phyloP scores from a whole-genome alignment of 2,797 vertebrate genomes.

The Acrossocheilus fasciatus region DNA sequence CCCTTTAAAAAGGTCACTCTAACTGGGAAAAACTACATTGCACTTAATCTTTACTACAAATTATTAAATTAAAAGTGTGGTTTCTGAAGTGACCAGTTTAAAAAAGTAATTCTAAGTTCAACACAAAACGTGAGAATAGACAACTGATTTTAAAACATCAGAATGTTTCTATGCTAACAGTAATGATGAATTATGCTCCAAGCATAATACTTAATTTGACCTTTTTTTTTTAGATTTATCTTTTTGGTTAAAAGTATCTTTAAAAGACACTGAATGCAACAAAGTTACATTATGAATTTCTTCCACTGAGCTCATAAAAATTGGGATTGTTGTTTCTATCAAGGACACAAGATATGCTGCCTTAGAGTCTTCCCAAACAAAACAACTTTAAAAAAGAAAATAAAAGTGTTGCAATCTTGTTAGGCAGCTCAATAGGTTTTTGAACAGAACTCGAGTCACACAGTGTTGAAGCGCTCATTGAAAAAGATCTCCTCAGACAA shows the following conservation, averaged over 20 bases:
- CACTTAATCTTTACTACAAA: background rate
- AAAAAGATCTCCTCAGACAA: constrained; percentile 29
- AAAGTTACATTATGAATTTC: background rate
- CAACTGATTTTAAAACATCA: background rate
- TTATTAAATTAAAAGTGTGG: background rate
- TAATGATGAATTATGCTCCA: background rate
- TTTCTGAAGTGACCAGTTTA: background rate
- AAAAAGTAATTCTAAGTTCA: background rate
- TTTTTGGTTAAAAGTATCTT: background rate
- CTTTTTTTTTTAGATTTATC: background rate
- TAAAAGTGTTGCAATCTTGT: too few relatives aligned
- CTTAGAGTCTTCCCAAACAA: too few relatives aligned
- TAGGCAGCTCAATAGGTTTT: constrained; percentile 3
- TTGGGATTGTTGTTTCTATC: background rate
- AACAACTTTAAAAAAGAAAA: too few relatives aligned
- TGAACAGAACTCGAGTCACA: background rate
- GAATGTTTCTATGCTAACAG: background rate
- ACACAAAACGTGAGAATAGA: background rate
- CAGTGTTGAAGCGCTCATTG: background rate
- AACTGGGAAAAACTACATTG: background rate
- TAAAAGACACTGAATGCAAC: background rate
- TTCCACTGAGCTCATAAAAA: background rate
- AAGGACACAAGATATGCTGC: background rate
- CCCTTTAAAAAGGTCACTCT: constrained; percentile 5
- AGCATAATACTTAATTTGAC: background rate